phyloP scores from a whole-genome alignment of 2,888 invertebrate genomes.

The Exephanes ischioxanthus region DNA sequence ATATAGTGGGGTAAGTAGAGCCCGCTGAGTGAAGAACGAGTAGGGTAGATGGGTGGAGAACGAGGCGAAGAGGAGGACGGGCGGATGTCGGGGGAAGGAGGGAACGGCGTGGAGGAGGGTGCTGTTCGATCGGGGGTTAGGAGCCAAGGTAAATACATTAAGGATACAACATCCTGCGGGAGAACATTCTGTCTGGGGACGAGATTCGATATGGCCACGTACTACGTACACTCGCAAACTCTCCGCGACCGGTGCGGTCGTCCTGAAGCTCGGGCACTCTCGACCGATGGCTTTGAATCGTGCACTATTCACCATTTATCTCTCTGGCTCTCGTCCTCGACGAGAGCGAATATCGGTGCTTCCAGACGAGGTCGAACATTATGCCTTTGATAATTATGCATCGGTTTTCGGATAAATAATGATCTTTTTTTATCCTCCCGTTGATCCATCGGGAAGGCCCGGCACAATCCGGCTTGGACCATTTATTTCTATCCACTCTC shows the following conservation, averaged over 20 bases:
- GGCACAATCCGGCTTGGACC: constrained; percentile 20
- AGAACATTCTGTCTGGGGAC: constrained; percentile 78
- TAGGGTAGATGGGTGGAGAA: constrained; percentile 21
- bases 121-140: constrained; percentile 79
- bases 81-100: constrained; percentile 16
- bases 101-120: constrained; percentile 44
- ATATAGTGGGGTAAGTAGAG: constrained; percentile 40
- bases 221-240: constrained; percentile 64
- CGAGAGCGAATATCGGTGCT: constrained; percentile 25
- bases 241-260: constrained; percentile 45
- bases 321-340: constrained; percentile 13
- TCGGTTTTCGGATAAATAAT: neutral
- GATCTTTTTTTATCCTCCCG: constrained; percentile 1
- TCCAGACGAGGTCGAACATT: constrained; percentile 16
- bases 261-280: constrained; percentile 48
- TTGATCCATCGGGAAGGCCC: constrained; percentile 23
- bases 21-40: constrained; percentile 42
- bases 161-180: constrained; percentile 81
- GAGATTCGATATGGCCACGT: constrained; percentile 72
- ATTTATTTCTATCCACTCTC: constrained; percentile 56
- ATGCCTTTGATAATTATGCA: constrained; percentile 17
- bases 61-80: constrained; percentile 38
- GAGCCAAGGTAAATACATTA: constrained; percentile 84
- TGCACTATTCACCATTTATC: constrained; percentile 49
- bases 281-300: constrained; percentile 29